A percentile compares a stretch with the other conserved stretches of the same genome.
phyloP scores from a whole-genome alignment of 1,140 invertebrate genomes.

The Callitettix versicolor region DNA sequence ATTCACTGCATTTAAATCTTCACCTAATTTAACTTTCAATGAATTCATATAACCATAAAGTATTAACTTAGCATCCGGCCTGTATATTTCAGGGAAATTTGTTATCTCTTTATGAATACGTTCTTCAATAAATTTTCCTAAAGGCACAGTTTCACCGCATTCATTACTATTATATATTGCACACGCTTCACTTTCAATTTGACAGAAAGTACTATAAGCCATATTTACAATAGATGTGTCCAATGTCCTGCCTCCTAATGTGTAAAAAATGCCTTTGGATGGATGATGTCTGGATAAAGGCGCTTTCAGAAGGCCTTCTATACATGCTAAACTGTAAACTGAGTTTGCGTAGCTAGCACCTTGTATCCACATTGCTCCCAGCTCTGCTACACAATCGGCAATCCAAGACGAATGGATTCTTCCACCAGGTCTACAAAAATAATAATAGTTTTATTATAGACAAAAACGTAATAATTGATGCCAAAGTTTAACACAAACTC shows the following conservation, averaged over 20 bases:
- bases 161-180: slow-evolving; percentile 35
- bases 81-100: slow-evolving; percentile 53
- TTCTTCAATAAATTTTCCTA: slow-evolving; percentile 49
- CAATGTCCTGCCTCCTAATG: slow-evolving; percentile 12
- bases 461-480: no score
- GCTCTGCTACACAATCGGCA: slow-evolving; percentile 55
- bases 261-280: slow-evolving; percentile 27
- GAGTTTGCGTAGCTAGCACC: slow-evolving; percentile 53
- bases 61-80: slow-evolving; percentile 47
- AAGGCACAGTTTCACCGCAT: slow-evolving; percentile 43
- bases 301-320: slow-evolving; percentile 46
- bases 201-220: not conserved
- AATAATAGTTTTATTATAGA: no score
- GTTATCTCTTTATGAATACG: slow-evolving; percentile 53
- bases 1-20: slow-evolving; percentile 45
- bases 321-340: slow-evolving; percentile 50
- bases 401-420: slow-evolving; percentile 62
- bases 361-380: slow-evolving; percentile 56
- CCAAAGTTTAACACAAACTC: no score
- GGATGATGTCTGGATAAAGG: slow-evolving; percentile 36
- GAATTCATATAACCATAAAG: slow-evolving; percentile 52
- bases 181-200: slow-evolving; percentile 5
- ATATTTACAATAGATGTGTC: slow-evolving; percentile 1
- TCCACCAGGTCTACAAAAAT: slow-evolving; percentile 45
- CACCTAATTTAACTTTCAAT: slow-evolving; percentile 45